Base-by-base conservation (phyloP, 2,888 invertebrate species). In the Temnothorax unifasciatus region DNA sequence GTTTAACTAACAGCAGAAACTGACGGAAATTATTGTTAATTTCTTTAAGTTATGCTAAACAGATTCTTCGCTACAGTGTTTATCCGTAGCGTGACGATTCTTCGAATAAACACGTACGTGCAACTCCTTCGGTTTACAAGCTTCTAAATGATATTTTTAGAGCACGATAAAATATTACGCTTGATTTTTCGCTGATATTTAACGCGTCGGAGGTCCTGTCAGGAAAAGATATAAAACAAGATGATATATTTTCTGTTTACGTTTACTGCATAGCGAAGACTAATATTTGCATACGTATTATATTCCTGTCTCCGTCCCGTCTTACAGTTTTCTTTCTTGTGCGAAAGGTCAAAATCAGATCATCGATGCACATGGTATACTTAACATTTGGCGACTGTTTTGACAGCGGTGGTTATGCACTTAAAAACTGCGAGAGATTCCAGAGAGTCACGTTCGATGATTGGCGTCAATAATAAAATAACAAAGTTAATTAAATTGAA, bases 221-320 rank as follows among this genome's bases (percentile, higher is more conserved):
- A 15, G 13, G 18, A 25, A 34, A 13, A 18, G 52, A 18, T 50
- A 47, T 63, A 75, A 63, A 74, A 61, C 59, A 15, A 34, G 6
- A 34, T 34, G 29, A 61, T 75, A 13, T 61, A 75, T 61, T 61
- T 47, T 75, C 21, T 44, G 25, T 61, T 73, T 73, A 29, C 15
- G 68, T 66, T 47, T 29, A 52, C 3, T 29, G 5, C n/a, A 57
- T 47, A 54, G 9, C 47, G 47, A 47, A 15, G 38, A 57, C 41
- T 41, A 25, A 75, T 61, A 75, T 61, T 59, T 59, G 25, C 59
- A 47, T 47, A 47, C 47, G 3, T 29, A 29, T 29, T 29, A 34
- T 34, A 18, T 41, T 9, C 18, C 15, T n/a, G 8, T 47, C 66
- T 25, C 9, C 25, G n/a, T 69, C n/a, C 69, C 21, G 9, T 41